Conservation (phyloP, 2,888 invertebrate species). For the Lepidochitona cinerea region DNA sequence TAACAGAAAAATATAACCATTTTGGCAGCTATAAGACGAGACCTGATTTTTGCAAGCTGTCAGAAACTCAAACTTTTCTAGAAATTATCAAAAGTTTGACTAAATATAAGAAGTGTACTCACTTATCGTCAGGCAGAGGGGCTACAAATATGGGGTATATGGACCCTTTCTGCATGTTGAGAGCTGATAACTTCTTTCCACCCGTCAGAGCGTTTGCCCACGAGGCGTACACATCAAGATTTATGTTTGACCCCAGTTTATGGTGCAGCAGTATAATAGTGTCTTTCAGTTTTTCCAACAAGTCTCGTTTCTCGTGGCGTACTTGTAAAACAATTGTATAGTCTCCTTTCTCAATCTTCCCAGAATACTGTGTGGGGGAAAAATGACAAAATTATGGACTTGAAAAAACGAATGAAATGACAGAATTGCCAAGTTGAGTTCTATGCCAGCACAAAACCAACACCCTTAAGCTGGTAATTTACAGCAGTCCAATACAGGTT, state of each 20-base stretch:
- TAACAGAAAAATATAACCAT: no score
- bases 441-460: no score
- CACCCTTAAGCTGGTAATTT: no score
- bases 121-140: slow-evolving; percentile 88
- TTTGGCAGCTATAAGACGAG: no score
- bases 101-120: slow-evolving; percentile 67
- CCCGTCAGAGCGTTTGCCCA: slow-evolving; percentile 78
- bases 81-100: no score
- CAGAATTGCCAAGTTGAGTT: no score
- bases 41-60: no score
- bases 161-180: slow-evolving; percentile 76
- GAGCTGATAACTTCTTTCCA: slow-evolving; percentile 83
- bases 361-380: slow-evolving; percentile 79
- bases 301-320: slow-evolving; percentile 88
- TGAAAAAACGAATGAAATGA: no score
- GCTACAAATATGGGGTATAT: slow-evolving; percentile 84
- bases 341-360: slow-evolving; percentile 96
- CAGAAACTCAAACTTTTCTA: no score
- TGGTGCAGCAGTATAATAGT: slow-evolving; percentile 80
- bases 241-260: slow-evolving; percentile 81
- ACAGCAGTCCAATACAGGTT: no score
- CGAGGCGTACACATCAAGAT: slow-evolving; percentile 83
- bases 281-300: slow-evolving; percentile 89
- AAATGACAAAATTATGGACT: no score
- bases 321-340: slow-evolving; percentile 89